Percentiles rank a stretch among this genome's conserved stretches.
phyloP scores from a whole-genome alignment of 1,140 invertebrate species.

The Achatina immaculata region DNA sequence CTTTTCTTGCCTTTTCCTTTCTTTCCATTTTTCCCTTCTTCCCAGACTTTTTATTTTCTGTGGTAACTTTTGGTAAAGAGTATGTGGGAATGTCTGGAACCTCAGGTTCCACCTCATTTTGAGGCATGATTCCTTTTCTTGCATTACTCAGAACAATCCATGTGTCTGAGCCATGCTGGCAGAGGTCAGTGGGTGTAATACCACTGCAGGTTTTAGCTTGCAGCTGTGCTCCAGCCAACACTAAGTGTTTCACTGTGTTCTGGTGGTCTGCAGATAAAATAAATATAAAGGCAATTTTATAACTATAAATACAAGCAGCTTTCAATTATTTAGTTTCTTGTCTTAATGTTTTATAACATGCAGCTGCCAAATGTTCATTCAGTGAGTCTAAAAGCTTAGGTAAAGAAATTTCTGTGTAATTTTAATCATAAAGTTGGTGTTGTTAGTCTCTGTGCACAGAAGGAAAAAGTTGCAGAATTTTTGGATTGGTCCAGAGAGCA shows the following conservation, averaged over 20 bases:
- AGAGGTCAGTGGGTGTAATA: conserved; percentile 45
- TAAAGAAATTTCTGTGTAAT: too few relatives aligned
- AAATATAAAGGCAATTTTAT: too few relatives aligned
- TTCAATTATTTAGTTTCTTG: too few relatives aligned
- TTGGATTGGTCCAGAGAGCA: too few relatives aligned
- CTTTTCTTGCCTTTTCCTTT: conserved; percentile 46
- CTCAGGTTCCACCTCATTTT: conserved; percentile 51
- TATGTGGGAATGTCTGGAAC: conserved; percentile 53
- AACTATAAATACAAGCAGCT: too few relatives aligned
- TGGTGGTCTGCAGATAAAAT: too few relatives aligned
- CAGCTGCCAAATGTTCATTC: too few relatives aligned
- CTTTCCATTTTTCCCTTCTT: conserved; percentile 42
- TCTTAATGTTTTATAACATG: too few relatives aligned
- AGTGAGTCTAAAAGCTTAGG: too few relatives aligned
- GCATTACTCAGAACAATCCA: conserved; percentile 49
- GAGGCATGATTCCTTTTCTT: conserved; percentile 50
- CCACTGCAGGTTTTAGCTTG: conserved; percentile 42
- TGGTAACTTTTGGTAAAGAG: conserved; percentile 43
- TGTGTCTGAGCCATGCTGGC: conserved; percentile 41
- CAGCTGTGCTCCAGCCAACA: conserved; percentile 44
- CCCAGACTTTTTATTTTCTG: conserved; percentile 36
- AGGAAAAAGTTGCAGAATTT: too few relatives aligned
- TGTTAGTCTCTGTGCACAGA: too few relatives aligned
- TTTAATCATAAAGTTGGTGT: too few relatives aligned
- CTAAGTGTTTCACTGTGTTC: conserved; percentile 50